Evolutionary conservation across 2,888 invertebrate species (phyloP).

Genomic region (Microplitis manilae): DNA sequence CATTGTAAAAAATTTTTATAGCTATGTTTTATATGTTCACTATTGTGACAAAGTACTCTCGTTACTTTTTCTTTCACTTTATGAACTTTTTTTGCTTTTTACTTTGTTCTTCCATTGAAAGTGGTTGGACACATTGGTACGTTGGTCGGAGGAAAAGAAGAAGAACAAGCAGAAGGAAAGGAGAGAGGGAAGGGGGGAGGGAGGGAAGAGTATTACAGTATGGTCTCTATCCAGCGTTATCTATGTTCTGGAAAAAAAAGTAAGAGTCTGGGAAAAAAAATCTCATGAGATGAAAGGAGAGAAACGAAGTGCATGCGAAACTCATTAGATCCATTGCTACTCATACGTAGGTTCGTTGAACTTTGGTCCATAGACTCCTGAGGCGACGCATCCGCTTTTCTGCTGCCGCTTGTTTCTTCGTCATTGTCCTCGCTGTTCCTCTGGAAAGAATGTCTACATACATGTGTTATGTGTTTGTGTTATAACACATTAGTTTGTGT

Average conservation of each 20-base stretch:
- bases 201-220: background rate
- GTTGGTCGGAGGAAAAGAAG: background rate
- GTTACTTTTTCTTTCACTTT: background rate
- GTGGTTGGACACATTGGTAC: background rate
- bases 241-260: background rate
- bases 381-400: conserved; percentile 34
- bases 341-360: conserved; percentile 42
- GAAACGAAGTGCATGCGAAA: conserved; percentile 29
- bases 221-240: conserved; percentile 1
- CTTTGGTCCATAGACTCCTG: conserved; percentile 25
- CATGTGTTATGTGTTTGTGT: conserved; percentile 10
- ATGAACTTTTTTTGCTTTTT: conserved; percentile 5
- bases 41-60: background rate
- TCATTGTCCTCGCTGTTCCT: conserved; percentile 24
- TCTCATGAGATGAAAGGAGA: conserved; percentile 29
- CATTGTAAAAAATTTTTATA: conserved; percentile 14
- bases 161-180: background rate
- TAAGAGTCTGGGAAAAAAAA: conserved; percentile 5
- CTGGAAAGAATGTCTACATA: background rate
- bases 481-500: background rate
- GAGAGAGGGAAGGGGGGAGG: background rate
- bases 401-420: conserved; percentile 16
- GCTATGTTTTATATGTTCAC: conserved; percentile 1
- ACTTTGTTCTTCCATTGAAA: conserved; percentile 17
- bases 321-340: conserved; percentile 45